Percentiles rank a stretch among this genome's conserved stretches.
Conservation (phyloP, 2,888 invertebrate genomes). For the Amblyjoppa fuscipennis region DNA sequence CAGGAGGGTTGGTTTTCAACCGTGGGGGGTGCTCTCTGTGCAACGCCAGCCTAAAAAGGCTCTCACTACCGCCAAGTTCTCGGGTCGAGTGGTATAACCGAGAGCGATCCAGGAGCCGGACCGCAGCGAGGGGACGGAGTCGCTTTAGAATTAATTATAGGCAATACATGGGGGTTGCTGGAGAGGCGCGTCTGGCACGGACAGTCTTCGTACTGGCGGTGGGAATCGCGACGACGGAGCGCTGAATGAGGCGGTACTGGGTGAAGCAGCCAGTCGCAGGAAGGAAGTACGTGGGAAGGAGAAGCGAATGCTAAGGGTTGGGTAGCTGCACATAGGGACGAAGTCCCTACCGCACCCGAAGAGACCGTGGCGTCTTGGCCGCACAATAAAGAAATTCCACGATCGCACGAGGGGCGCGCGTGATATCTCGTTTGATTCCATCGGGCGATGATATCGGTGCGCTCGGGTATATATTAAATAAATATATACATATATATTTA, state of each 20-base stretch:
- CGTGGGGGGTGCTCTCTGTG: not conserved
- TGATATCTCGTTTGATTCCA: slow-evolving; percentile 55
- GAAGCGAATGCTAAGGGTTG: slow-evolving; percentile 63
- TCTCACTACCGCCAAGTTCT: slow-evolving; percentile 33
- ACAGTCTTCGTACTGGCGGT: slow-evolving; percentile 76
- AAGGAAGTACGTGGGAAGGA: slow-evolving; percentile 34
- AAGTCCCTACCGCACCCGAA: not conserved
- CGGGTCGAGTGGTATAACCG: slow-evolving; percentile 32
- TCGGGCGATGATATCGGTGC: slow-evolving; percentile 36
- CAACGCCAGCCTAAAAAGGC: slow-evolving; percentile 45
- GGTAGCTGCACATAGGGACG: slow-evolving; percentile 30
- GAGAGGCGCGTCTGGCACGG: slow-evolving; percentile 80
- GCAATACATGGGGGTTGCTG: slow-evolving; percentile 72
- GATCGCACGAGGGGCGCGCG: slow-evolving; percentile 60
- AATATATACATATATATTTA: not conserved
- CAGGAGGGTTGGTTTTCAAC: not conserved
- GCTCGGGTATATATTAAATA: not conserved
- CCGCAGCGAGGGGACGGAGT: slow-evolving; percentile 34
- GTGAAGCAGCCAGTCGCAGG: slow-evolving; percentile 32
- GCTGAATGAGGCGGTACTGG: slow-evolving; percentile 39
- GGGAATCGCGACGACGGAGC: slow-evolving; percentile 35
- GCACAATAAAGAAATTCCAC: slow-evolving; percentile 75
- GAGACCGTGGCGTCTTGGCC: slow-evolving; percentile 33
- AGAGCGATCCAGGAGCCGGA: slow-evolving; percentile 41
- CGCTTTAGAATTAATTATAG: slow-evolving; percentile 80